Percentiles rank a stretch among this genome's conserved stretches.
These are phyloP conservation scores for Caenorhabditis plicata DNA, from an alignment of 2,888 invertebrate genomes.

Conservation along the genomic window DNA sequence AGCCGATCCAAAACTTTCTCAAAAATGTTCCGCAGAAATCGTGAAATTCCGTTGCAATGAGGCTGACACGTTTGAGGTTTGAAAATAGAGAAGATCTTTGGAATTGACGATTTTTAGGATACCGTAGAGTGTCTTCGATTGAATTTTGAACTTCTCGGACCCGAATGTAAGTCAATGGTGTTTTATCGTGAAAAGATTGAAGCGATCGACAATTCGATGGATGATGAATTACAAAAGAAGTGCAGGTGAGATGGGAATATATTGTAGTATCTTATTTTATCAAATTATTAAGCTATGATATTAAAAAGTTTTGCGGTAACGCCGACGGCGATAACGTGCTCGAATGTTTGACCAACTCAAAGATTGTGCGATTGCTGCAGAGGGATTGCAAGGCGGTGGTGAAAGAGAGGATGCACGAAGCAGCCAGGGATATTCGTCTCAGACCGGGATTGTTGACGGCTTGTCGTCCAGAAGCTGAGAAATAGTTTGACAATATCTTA, in stretches of 20 bases:
- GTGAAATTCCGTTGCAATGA: slow-evolving; percentile 37
- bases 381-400: slow-evolving; percentile 49
- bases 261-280: not conserved
- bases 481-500: slow-evolving; percentile 64
- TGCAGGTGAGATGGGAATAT: slow-evolving; percentile 71
- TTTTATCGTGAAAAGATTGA: slow-evolving; percentile 68
- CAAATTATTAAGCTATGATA: slow-evolving; percentile 66
- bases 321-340: slow-evolving; percentile 53
- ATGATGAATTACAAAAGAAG: slow-evolving; percentile 70
- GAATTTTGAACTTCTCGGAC: slow-evolving; percentile 52
- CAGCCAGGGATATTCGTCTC: slow-evolving; percentile 76
- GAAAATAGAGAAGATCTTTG: not conserved
- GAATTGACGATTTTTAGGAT: slow-evolving; percentile 40
- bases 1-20: slow-evolving; percentile 67
- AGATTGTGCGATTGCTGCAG: slow-evolving; percentile 58
- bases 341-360: slow-evolving; percentile 60
- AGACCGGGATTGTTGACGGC: slow-evolving; percentile 83
- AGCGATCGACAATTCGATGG: slow-evolving; percentile 66
- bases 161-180: slow-evolving; percentile 67
- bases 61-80: slow-evolving; percentile 33
- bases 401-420: slow-evolving; percentile 58
- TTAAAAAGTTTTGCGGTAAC: slow-evolving; percentile 54
- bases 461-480: slow-evolving; percentile 72
- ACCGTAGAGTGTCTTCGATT: slow-evolving; percentile 67
- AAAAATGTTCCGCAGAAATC: slow-evolving; percentile 58